A percentile compares a stretch with the other conserved stretches of the same genome.
Evolutionary conservation across 2,113 vertebrate species (phyloP).

Genomic region (Chamaea fasciata): DNA sequence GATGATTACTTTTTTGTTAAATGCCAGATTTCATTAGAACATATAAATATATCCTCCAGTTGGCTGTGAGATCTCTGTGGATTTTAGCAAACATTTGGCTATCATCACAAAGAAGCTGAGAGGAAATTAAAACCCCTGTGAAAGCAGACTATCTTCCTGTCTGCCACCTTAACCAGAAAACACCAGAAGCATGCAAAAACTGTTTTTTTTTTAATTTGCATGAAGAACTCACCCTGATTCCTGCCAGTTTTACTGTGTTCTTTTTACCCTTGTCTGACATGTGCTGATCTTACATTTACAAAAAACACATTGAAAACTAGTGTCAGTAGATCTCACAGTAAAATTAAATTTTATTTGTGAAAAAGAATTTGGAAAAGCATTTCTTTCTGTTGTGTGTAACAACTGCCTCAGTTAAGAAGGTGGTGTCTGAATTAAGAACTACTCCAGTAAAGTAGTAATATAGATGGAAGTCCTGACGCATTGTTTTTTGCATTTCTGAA

Average conservation of each 20-base stretch:
- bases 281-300: neutral
- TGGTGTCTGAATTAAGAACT: neutral
- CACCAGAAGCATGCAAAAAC: neutral
- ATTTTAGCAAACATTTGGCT: neutral
- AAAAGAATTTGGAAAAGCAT: neutral
- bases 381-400: neutral
- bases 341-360: neutral
- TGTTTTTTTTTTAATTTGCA: neutral
- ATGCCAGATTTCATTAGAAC: neutral
- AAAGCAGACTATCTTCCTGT: neutral
- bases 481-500: neutral
- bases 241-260: neutral
- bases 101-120: neutral
- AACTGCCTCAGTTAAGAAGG: neutral
- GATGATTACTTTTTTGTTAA: neutral
- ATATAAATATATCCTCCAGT: neutral
- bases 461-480: neutral
- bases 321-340: neutral
- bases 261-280: neutral
- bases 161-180: neutral
- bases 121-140: neutral
- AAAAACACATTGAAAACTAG: neutral
- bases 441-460: neutral
- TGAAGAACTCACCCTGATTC: neutral
- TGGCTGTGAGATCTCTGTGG: neutral